Evolutionary conservation across 2,113 vertebrate species (phyloP).

Genomic region (Etheostoma spectabile): DNA sequence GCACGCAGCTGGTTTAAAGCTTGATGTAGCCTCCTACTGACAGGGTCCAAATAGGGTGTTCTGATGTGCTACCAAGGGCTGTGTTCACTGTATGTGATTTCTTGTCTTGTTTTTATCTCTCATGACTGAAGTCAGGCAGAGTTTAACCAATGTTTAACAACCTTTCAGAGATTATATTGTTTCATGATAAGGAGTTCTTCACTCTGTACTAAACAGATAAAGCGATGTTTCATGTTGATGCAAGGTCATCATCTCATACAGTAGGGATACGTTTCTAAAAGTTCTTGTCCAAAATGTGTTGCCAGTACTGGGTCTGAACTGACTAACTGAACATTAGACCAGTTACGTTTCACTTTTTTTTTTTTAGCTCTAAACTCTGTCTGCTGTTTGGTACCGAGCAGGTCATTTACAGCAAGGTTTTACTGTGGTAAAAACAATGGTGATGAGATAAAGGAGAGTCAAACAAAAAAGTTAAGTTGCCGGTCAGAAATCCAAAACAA

Average conservation of each 20-base stretch:
- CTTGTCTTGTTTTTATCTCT: slow-evolving; percentile 19
- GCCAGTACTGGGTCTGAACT: not conserved
- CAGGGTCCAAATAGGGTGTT: too few relatives aligned
- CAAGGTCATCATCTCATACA: not conserved
- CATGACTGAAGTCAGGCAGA: slow-evolving; percentile 25
- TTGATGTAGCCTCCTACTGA: too few relatives aligned
- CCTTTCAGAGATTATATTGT: not conserved
- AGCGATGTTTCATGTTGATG: not conserved
- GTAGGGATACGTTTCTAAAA: not conserved
- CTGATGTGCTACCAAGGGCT: too few relatives aligned
- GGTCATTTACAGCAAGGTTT: too few relatives aligned
- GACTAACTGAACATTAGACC: not conserved
- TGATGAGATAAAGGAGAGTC: too few relatives aligned
- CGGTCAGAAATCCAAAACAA: too few relatives aligned
- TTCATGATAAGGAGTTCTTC: slow-evolving; percentile 2
- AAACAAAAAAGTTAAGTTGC: too few relatives aligned
- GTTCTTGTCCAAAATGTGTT: too few relatives aligned
- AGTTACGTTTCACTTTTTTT: not conserved
- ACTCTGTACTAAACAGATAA: slow-evolving; percentile 3
- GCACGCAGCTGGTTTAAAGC: too few relatives aligned
- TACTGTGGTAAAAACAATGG: too few relatives aligned
- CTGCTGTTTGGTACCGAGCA: too few relatives aligned
- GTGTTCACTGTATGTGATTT: not conserved
- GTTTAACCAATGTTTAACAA: slow-evolving; percentile 24
- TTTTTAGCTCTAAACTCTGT: too few relatives aligned